phyloP scores from a whole-genome alignment of 2,888 invertebrate genomes.

The Choreutis nemorana region DNA sequence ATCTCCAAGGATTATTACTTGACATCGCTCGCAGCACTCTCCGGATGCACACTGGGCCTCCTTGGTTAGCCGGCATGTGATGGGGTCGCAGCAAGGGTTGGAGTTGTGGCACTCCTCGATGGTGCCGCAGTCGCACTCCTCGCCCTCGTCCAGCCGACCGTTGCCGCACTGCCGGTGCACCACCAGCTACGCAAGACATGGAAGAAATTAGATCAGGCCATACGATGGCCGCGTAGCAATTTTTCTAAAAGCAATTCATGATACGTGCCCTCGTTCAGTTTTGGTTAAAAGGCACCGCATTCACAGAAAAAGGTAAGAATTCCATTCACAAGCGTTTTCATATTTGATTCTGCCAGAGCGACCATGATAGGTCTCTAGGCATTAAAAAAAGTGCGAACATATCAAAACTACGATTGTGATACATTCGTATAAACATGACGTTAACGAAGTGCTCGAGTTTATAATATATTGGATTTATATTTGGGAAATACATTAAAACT shows the following conservation, averaged over 20 bases:
- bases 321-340: too few species aligned
- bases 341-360: too few species aligned
- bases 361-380: too few species aligned
- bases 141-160: conserved; percentile 91
- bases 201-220: conserved; percentile 1
- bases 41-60: conserved; percentile 95
- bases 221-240: too few species aligned
- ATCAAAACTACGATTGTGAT: too few species aligned
- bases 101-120: conserved; percentile 84
- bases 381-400: too few species aligned
- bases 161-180: conserved; percentile 90
- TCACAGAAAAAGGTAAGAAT: too few species aligned
- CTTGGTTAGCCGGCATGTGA: conserved; percentile 92
- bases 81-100: conserved; percentile 97
- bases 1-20: conserved; percentile 71
- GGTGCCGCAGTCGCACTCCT: conserved; percentile 97
- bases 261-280: not conserved
- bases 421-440: too few species aligned
- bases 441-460: too few species aligned
- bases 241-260: too few species aligned
- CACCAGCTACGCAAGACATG: conserved; percentile 48
- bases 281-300: not conserved
- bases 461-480: too few species aligned
- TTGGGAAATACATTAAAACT: too few species aligned
- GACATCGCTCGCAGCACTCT: conserved; percentile 91